These are phyloP conservation scores for Merops nubicus DNA, from an alignment of 2,113 vertebrate species.

Conservation along the genomic window DNA sequence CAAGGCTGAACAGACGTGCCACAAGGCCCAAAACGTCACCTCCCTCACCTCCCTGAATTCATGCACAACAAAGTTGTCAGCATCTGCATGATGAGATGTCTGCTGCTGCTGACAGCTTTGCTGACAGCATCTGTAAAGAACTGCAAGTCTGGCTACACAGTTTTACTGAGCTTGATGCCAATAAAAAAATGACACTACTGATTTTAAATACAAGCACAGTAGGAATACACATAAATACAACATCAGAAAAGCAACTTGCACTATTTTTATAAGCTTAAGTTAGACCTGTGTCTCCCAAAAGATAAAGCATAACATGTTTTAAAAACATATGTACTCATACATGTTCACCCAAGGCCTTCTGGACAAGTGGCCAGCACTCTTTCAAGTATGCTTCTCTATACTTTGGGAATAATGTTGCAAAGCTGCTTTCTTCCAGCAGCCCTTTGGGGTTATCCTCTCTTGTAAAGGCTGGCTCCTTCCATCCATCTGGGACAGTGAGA, in stretches of 20 bases:
- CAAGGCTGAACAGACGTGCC: rapidly evolving
- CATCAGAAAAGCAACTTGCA: background rate
- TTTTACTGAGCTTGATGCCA: background rate
- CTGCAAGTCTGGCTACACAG: background rate
- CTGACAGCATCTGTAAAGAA: background rate
- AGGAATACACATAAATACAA: background rate
- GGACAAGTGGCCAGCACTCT: constrained; percentile 95
- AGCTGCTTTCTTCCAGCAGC: constrained; percentile 95
- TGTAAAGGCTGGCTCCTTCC: constrained; percentile 89
- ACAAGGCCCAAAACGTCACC: background rate
- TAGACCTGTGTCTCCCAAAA: background rate
- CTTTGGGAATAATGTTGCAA: constrained; percentile 95
- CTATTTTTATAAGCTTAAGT: background rate
- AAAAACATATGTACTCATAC: constrained; percentile 82
- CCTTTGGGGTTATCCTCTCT: constrained; percentile 91
- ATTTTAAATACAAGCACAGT: background rate
- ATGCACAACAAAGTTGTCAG: background rate
- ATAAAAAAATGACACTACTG: background rate
- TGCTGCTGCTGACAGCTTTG: background rate
- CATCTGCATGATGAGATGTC: rapidly evolving
- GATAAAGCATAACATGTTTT: background rate
- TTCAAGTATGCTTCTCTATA: constrained; percentile 94
- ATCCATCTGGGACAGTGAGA: constrained; percentile 92
- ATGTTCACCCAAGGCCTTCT: constrained; percentile 86
- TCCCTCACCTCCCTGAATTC: background rate